Percentiles rank a stretch among this genome's conserved stretches.
Conservation (phyloP, 1,140 invertebrate genomes). For the Anoplolepis gracilipes region DNA sequence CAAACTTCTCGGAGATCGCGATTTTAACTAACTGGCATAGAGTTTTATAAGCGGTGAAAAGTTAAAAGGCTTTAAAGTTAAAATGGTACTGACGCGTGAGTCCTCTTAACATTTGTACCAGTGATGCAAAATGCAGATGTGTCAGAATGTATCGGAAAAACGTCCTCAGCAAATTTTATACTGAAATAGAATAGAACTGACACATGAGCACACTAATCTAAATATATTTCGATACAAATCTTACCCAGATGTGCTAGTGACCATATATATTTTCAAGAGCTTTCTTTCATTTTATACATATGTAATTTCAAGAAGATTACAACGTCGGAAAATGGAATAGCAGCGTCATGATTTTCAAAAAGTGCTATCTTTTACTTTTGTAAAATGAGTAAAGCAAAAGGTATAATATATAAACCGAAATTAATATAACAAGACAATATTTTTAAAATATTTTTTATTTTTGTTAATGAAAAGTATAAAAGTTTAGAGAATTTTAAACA, state of each 20-base stretch:
- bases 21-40: slow-evolving; percentile 24
- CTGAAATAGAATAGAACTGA: slow-evolving; percentile 53
- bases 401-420: not conserved
- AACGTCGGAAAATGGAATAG: not conserved
- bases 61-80: slow-evolving; percentile 39
- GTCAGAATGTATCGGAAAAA: slow-evolving; percentile 60
- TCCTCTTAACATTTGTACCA: slow-evolving; percentile 50
- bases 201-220: slow-evolving; percentile 53
- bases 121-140: slow-evolving; percentile 47
- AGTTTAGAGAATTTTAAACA: not conserved
- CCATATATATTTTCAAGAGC: slow-evolving; percentile 30
- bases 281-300: slow-evolving; percentile 40
- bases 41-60: slow-evolving; percentile 39
- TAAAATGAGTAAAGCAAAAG: not conserved
- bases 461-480: not conserved
- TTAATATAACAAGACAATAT: not conserved
- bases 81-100: slow-evolving; percentile 48
- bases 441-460: not conserved
- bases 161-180: slow-evolving; percentile 55
- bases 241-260: slow-evolving; percentile 1
- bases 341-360: not conserved
- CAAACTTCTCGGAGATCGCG: not conserved
- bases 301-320: slow-evolving; percentile 38
- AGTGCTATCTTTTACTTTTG: not conserved
- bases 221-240: slow-evolving; percentile 60